A percentile compares a stretch with the other conserved stretches of the same genome.
Evolutionary conservation across 1,140 invertebrate genomes (phyloP).

Genomic region (Scaptomyza graminum): DNA sequence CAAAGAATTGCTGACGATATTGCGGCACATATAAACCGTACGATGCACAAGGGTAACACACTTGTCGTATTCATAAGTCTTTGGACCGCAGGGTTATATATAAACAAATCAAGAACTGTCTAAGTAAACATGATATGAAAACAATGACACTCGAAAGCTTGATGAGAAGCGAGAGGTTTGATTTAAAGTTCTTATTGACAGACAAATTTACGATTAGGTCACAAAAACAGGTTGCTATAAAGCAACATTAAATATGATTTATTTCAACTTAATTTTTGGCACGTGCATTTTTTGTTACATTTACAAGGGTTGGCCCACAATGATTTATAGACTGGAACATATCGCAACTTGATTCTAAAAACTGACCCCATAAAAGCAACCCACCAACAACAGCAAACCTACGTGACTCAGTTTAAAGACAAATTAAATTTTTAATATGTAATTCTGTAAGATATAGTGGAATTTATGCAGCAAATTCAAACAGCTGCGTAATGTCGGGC

Average conservation of each 20-base stretch:
- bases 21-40: slow-evolving; percentile 19
- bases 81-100: slow-evolving; percentile 22
- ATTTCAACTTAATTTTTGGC: slow-evolving; percentile 11
- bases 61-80: slow-evolving; percentile 43
- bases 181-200: slow-evolving; percentile 22
- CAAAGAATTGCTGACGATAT: slow-evolving; percentile 27
- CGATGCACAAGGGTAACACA: slow-evolving; percentile 42
- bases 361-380: not conserved
- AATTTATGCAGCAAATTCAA: slow-evolving; percentile 26
- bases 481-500: slow-evolving; percentile 80
- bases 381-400: slow-evolving; percentile 2
- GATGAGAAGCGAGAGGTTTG: slow-evolving; percentile 4
- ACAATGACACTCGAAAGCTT: slow-evolving; percentile 1
- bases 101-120: slow-evolving; percentile 43
- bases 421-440: slow-evolving; percentile 35
- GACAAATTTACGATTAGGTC: too few species aligned
- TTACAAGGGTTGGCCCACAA: slow-evolving; percentile 39
- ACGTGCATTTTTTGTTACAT: slow-evolving; percentile 16
- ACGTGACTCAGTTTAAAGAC: slow-evolving; percentile 53
- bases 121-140: slow-evolving; percentile 37
- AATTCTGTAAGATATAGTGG: slow-evolving; percentile 56
- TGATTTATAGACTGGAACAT: slow-evolving; percentile 62
- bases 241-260: slow-evolving; percentile 8
- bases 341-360: slow-evolving; percentile 8
- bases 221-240: too few species aligned